Base-by-base conservation (phyloP, 2,113 vertebrate genomes). In the Ceratotherium simum region DNA sequence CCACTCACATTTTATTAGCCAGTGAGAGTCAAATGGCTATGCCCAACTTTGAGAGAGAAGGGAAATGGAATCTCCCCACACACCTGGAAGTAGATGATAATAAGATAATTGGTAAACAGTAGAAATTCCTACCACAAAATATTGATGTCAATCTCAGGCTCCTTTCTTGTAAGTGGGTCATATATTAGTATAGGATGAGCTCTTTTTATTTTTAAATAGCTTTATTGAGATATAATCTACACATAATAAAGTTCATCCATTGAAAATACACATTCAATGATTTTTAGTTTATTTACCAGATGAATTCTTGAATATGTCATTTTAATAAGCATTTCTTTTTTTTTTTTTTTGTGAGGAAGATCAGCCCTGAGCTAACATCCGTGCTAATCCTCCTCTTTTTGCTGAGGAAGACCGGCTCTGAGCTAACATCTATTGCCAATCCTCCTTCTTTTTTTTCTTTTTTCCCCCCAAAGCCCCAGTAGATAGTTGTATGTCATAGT, bases 191-290 rank as follows among this genome's bases (percentile, higher is more conserved):
- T 70, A 76, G 5, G 58, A 51, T 75, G 33, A 90, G 17, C 39
- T 76, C 0, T 42, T 94, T 85, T 93, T 20, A n/a, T 91, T 87
- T 90, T 51, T 70, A 72, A 90, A 65, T 6, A 36, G 2, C 1
- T 96, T 88, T 73, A 73, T 13, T 89, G 58, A 88, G 20, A 72
- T 83, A 72, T n/a, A 90, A 91, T 48, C 70, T 86, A 36, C 11
- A 75, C 5, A 86, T 56, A 8, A 65, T 29, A 65, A 78, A 88
- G 11, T 89, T 93, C 33, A 69, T 2, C 42, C 58, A 69, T 81
- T 90, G 62, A 76, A 85, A 73, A 42, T 73, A 58, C 21, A 72
- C 8, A 95, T 80, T 78, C 2, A 48, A 4, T 69, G 23, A 3
- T 23, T 81, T 93, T 93, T 60, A 69, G 21, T 51, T 51, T 65